Evolutionary conservation across 2,797 vertebrate genomes (phyloP), one percentile per base, ranked within the genome.

Genomic region (Myoxocephalus aenaeus): DNA sequence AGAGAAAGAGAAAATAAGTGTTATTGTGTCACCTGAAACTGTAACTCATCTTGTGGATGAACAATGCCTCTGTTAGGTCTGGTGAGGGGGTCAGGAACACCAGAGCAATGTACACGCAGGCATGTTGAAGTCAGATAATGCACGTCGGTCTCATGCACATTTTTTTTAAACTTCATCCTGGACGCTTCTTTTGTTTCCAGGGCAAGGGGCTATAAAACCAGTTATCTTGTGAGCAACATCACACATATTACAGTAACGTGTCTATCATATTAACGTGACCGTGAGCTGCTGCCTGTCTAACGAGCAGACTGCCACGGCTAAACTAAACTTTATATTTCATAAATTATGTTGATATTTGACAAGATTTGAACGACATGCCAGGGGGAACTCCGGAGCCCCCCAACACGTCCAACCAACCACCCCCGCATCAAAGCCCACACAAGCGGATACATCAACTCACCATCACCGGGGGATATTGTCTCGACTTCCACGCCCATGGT

Each of bases 401-500:
- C 58, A 11, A 46, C 62, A 40, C 40, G 29, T 14, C 40, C 13
- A 5, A 4, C 3, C 2, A 42, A 5, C 48, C 65, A 34, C 56
- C 62, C 63, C 78, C 58, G 58, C 79, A 67, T 80, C 67, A 71
- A 66, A 80, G 67, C 62, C 11, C 80, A 68, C 32, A 76, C 22
- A 62, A 42, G 71, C 77, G 65, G 78, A 81, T 65, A 58, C 80
- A 77, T 72, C 63, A 32, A 92, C 94, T 95, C 91, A 99, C 98
- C 98, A 94, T 99, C 98, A 92, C 98, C 97, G 5, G 97, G 96
- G 83, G 97, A 97, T 95, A 99, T 97, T 82, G 96, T 97, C 94
- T 99, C 97, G 87, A 99, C 96, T 86, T 98, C 97, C 89, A 99
- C 97, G 80, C 97, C 97, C 98, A 99, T 99, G 75, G 63, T 90